Evolutionary conservation across 2,113 vertebrate genomes (phyloP).

Genomic region (Barnardius zonarius): DNA sequence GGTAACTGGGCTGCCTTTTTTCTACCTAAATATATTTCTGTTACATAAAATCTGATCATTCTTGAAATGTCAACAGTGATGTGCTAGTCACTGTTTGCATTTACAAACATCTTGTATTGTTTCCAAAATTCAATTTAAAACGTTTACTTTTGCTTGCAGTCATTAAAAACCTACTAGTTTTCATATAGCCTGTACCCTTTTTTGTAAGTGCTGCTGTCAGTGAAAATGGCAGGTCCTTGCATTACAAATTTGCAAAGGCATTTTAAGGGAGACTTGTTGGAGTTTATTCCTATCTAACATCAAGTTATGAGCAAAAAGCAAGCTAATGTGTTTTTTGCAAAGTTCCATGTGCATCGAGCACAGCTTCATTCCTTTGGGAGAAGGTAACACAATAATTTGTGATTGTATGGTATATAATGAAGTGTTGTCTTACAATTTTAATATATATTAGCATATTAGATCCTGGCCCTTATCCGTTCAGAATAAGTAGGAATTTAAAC

Average conservation of each 20-base stretch:
- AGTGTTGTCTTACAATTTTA: not conserved
- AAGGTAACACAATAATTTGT: not conserved
- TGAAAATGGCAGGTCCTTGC: not conserved
- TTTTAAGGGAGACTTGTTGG: not conserved
- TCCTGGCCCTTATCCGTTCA: not conserved
- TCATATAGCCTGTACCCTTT: not conserved
- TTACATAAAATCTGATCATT: not conserved
- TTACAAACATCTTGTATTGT: not conserved
- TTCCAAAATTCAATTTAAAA: not conserved
- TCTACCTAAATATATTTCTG: not conserved
- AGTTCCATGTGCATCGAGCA: fast-evolving
- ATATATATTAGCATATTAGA: not conserved
- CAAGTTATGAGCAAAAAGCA: not conserved
- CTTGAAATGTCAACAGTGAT: not conserved
- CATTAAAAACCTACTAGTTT: not conserved
- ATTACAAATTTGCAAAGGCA: not conserved
- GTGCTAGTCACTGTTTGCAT: not conserved
- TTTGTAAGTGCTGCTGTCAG: fast-evolving
- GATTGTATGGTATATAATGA: not conserved
- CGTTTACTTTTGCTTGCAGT: not conserved
- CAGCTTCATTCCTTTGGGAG: not conserved
- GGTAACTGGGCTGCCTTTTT: not conserved
- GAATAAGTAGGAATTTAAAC: not conserved
- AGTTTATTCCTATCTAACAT: not conserved
- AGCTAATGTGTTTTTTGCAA: not conserved